Evolutionary conservation across 2,888 invertebrate genomes (phyloP), one percentile per base, ranked within the genome.

Genomic region (Branchipolynoe longqiensis): DNA sequence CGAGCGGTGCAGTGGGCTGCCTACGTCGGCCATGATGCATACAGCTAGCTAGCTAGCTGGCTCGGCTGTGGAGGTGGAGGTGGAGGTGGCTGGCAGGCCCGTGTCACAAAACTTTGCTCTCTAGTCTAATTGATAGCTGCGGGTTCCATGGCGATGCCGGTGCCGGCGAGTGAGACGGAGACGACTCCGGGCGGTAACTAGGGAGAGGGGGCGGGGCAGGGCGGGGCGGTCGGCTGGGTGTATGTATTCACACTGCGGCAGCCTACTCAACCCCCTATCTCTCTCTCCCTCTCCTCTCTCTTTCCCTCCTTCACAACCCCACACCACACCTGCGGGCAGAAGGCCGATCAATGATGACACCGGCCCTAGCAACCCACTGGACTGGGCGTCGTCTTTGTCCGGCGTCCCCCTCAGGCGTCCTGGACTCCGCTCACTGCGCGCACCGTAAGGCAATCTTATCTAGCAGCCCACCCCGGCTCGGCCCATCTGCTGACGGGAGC

Each of bases 271-370:
- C n/a, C n/a, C n/a, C n/a, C n/a, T n/a, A n/a, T n/a, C n/a, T n/a
- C n/a, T n/a, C n/a, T n/a, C n/a, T n/a, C n/a, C n/a, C n/a, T n/a
- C n/a, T n/a, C n/a, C n/a, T n/a, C n/a, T n/a, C n/a, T n/a, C n/a
- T n/a, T n/a, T n/a, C n/a, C n/a, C n/a, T n/a, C n/a, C n/a, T n/a
- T n/a, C n/a, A n/a, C n/a, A n/a, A n/a, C n/a, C n/a, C n/a, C n/a
- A n/a, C n/a, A n/a, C n/a, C 62, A 69, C 69, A 69, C 69, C 69
- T 69, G 69, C 28, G 14, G 8, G 8, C 62, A 6, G 62, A 62
- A 14, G 28, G 1, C 69, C 18, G 38, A 69, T 69, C 69, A 38
- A 69, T 33, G 36, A 69, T 69, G 69, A 69, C 69, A 69, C 69
- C 4, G 38, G 33, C 69, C 69, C 69, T 69, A 69, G 69, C 69